phyloP scores from a whole-genome alignment of 1,140 invertebrate genomes.

The Eueides isabella region DNA sequence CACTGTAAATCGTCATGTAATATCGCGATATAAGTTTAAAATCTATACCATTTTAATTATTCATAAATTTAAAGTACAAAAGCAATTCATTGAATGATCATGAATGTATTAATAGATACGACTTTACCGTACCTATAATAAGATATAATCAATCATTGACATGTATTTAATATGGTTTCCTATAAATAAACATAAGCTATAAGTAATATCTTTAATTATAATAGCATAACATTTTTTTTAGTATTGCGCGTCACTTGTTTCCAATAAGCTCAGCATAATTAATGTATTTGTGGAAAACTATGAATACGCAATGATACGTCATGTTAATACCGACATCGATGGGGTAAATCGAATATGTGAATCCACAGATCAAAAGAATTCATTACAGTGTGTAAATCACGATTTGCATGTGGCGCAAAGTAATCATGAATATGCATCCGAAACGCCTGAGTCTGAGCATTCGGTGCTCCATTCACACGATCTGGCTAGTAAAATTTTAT shows the following conservation, averaged over 20 bases:
- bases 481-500: slow-evolving; percentile 8
- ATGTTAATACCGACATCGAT: slow-evolving; percentile 71
- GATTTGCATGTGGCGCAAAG: slow-evolving; percentile 79
- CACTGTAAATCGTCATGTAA: too few species aligned
- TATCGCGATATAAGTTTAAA: neutral
- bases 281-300: slow-evolving; percentile 54
- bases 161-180: neutral
- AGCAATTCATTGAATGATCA: neutral
- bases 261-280: neutral
- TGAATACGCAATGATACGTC: slow-evolving; percentile 77
- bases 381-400: slow-evolving; percentile 81
- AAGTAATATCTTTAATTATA: neutral
- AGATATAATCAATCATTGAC: neutral
- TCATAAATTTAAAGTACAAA: neutral
- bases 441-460: slow-evolving; percentile 68
- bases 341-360: slow-evolving; percentile 81
- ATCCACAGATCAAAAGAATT: slow-evolving; percentile 82
- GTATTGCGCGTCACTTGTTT: neutral
- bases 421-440: slow-evolving; percentile 79
- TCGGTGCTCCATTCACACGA: slow-evolving; percentile 62
- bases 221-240: neutral
- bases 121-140: neutral
- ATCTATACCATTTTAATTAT: too few species aligned
- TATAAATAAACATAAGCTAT: neutral
- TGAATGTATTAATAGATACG: too few species aligned